Conservation (phyloP, 1,140 invertebrate species). For the Heliconius eleuchia region DNA sequence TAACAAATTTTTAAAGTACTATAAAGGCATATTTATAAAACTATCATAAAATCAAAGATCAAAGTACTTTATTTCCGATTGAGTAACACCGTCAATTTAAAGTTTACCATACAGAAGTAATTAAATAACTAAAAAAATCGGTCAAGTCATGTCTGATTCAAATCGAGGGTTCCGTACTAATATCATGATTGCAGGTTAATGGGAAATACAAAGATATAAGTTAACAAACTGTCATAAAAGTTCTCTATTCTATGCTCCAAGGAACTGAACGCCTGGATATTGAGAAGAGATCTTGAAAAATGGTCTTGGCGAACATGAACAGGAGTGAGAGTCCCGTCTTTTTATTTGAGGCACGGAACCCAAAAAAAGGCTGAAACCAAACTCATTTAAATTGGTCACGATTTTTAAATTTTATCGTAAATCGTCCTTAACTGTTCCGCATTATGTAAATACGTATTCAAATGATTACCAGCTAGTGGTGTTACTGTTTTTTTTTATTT, state of each 20-base stretch:
- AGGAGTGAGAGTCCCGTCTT: too few relatives aligned
- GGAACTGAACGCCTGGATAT: too few relatives aligned
- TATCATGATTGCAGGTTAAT: too few relatives aligned
- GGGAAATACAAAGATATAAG: too few relatives aligned
- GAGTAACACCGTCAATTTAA: neutral
- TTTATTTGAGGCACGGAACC: too few relatives aligned
- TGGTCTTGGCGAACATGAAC: too few relatives aligned
- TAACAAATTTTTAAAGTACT: neutral
- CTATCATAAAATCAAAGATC: neutral
- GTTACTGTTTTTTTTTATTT: neutral
- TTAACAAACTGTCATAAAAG: too few relatives aligned
- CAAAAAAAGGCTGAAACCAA: neutral
- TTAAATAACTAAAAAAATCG: neutral
- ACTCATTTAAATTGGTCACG: slow-evolving; percentile 11
- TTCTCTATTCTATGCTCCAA: too few relatives aligned
- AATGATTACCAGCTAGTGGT: neutral
- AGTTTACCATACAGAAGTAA: neutral
- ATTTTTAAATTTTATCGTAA: neutral
- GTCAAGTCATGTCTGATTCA: too few relatives aligned
- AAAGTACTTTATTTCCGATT: neutral
- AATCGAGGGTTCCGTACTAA: too few relatives aligned
- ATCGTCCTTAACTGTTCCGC: slow-evolving; percentile 4
- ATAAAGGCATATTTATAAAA: neutral
- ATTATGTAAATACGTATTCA: neutral
- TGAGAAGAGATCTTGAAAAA: too few relatives aligned